Conservation (phyloP, 2,888 invertebrate genomes). For the Phanerotoma sp. region DNA sequence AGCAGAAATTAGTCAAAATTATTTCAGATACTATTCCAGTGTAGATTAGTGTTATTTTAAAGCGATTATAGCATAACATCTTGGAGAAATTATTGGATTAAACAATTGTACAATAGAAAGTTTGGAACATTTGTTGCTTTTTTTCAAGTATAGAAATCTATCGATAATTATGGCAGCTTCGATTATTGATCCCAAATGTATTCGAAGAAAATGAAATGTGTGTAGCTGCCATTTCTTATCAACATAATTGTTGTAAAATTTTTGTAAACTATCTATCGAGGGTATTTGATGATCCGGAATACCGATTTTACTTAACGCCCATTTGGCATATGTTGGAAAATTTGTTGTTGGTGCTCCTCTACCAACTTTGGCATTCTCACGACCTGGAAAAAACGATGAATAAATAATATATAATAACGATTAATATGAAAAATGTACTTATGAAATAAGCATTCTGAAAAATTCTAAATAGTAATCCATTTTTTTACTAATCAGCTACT, state of each 20-base stretch:
- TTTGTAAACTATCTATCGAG: constrained; percentile 56
- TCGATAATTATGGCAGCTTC: constrained; percentile 83
- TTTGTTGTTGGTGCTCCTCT: constrained; percentile 63
- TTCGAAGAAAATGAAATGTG: constrained; percentile 75
- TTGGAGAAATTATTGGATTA: constrained; percentile 80
- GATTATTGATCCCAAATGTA: constrained; percentile 75
- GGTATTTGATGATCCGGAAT: constrained; percentile 59
- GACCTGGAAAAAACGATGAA: constrained; percentile 56
- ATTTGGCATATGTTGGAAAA: constrained; percentile 71
- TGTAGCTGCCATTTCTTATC: constrained; percentile 64
- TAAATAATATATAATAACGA: constrained; percentile 40
- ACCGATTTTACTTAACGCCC: constrained; percentile 67
- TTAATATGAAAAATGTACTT: too few species aligned
- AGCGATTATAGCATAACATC: constrained; percentile 76
- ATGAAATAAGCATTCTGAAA: too few species aligned
- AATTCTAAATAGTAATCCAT: too few species aligned
- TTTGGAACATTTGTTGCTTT: constrained; percentile 61
- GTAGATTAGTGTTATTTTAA: too few species aligned
- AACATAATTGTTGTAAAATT: constrained; percentile 54
- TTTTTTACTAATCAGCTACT: too few species aligned
- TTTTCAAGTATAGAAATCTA: constrained; percentile 73
- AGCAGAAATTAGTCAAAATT: too few species aligned
- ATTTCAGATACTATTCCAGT: too few species aligned
- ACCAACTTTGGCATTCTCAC: constrained; percentile 64
- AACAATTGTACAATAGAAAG: constrained; percentile 76